Conservation (phyloP, 30 jellyfish, hydroid and myxozoan species). For the Aurelia coerulea region DNA sequence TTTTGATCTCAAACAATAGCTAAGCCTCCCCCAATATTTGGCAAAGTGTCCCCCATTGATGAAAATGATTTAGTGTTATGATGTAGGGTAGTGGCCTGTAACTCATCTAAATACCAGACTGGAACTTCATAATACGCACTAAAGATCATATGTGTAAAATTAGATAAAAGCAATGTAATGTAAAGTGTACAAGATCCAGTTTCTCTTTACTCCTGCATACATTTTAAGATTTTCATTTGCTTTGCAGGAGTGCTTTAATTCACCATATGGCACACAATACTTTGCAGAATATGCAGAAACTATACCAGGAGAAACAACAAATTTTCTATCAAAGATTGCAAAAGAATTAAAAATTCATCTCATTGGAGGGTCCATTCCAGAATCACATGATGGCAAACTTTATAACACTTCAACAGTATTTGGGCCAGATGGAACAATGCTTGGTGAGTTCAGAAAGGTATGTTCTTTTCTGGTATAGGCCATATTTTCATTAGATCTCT, state of each 20-base stretch:
- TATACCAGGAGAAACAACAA: constrained; percentile 91
- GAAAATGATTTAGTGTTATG: too few species aligned
- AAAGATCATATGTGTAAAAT: too few species aligned
- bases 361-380: constrained; percentile 97
- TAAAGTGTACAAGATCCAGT: too few species aligned
- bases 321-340: constrained; percentile 66
- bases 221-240: not conserved
- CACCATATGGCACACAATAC: constrained; percentile 89
- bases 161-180: too few species aligned
- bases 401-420: constrained; percentile 83
- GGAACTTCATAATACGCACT: too few species aligned
- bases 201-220: too few species aligned
- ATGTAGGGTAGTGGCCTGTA: too few species aligned
- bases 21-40: too few species aligned
- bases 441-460: constrained; percentile 89
- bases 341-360: constrained; percentile 64
- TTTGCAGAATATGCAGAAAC: constrained; percentile 85
- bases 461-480: not conserved
- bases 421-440: constrained; percentile 82
- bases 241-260: constrained; percentile 85
- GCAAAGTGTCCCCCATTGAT: too few species aligned
- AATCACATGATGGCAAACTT: constrained; percentile 72
- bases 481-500: not conserved
- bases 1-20: too few species aligned
- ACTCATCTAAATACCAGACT: too few species aligned